phyloP scores from a whole-genome alignment of 2,888 invertebrate genomes.

The Latheticus oryzae region DNA sequence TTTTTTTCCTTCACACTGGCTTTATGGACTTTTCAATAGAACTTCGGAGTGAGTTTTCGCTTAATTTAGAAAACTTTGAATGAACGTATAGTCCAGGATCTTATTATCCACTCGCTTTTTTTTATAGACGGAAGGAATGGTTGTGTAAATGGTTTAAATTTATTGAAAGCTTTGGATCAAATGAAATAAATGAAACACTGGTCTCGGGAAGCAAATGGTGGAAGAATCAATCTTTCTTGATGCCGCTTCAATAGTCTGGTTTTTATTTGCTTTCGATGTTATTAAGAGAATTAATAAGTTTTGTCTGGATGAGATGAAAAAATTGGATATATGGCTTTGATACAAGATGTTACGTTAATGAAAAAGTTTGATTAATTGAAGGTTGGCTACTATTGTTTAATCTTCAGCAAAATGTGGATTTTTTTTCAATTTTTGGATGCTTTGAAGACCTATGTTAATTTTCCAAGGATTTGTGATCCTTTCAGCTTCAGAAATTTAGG shows the following conservation, averaged over 20 bases:
- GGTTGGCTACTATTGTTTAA: too few relatives aligned
- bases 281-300: slow-evolving; percentile 35
- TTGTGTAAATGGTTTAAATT: slow-evolving; percentile 16
- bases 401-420: not conserved
- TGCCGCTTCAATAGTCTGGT: slow-evolving; percentile 28
- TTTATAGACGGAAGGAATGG: slow-evolving; percentile 6
- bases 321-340: slow-evolving; percentile 5
- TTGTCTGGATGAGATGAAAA: slow-evolving; percentile 12
- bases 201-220: slow-evolving; percentile 17
- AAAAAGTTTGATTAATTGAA: slow-evolving; percentile 28
- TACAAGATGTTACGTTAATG: slow-evolving; percentile 22
- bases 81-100: slow-evolving; percentile 19
- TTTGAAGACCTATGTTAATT: too few relatives aligned
- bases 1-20: slow-evolving; percentile 4
- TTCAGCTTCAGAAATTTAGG: slow-evolving; percentile 18
- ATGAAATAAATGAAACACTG: slow-evolving; percentile 33
- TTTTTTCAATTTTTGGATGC: too few relatives aligned
- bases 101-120: slow-evolving; percentile 8
- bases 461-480: too few relatives aligned
- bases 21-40: slow-evolving; percentile 13
- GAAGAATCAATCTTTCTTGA: slow-evolving; percentile 32
- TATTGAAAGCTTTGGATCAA: slow-evolving; percentile 19
- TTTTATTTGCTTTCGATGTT: slow-evolving; percentile 10
- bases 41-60: slow-evolving; percentile 14
- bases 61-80: slow-evolving; percentile 28